These are phyloP conservation scores for Sebastes goodei DNA, from an alignment of 2,797 vertebrate genomes.

Conservation along the genomic window DNA sequence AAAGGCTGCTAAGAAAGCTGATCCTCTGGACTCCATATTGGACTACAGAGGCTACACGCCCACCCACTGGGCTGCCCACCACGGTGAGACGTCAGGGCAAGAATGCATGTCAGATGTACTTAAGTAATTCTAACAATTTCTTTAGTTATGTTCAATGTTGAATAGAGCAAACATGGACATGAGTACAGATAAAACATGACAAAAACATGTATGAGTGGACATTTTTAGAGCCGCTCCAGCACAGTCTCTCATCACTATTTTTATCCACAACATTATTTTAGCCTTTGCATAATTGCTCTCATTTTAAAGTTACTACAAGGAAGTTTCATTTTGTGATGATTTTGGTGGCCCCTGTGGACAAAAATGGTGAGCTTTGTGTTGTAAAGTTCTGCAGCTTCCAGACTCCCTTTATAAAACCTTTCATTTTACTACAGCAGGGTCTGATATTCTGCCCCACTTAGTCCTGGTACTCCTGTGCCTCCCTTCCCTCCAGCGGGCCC, in stretches of 20 bases:
- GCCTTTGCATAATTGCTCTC: not conserved
- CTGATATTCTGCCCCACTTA: not conserved
- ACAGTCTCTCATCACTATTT: not conserved
- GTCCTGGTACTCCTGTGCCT: not conserved
- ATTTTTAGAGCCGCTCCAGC: not conserved
- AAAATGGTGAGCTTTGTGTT: not conserved
- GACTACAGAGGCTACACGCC: conserved; percentile 93
- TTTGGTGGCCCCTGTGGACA: not conserved
- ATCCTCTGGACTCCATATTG: conserved; percentile 88
- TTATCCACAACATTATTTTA: not conserved
- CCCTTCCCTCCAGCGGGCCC: not conserved
- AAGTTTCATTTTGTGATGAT: not conserved
- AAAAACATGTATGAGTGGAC: not conserved
- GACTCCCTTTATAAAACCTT: not conserved
- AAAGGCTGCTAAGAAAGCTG: conserved; percentile 87
- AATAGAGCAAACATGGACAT: not conserved
- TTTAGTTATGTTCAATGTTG: not conserved
- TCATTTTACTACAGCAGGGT: not conserved
- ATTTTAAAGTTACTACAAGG: not conserved
- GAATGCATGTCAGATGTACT: not conserved
- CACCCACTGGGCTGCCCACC: conserved; percentile 95
- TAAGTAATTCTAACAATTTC: not conserved
- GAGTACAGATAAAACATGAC: not conserved
- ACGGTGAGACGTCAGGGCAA: conserved; percentile 80
- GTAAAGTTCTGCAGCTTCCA: not conserved